Conservation (phyloP, 2,888 invertebrate genomes). For the Epiblema foenella region DNA sequence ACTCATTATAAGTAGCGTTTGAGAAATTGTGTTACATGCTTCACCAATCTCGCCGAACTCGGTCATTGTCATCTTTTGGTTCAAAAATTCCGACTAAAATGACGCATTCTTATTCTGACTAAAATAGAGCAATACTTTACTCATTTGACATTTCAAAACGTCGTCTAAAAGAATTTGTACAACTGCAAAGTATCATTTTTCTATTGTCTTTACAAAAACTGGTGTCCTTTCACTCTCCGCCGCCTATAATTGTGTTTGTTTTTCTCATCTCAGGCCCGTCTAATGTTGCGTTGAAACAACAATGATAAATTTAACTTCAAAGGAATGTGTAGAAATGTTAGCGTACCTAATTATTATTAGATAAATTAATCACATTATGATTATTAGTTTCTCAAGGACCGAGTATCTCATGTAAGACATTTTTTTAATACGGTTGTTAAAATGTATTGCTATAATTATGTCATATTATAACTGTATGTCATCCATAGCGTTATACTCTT, state of each 20-base stretch:
- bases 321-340: constrained; percentile 29
- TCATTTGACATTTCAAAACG: constrained; percentile 48
- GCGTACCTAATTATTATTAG: constrained; percentile 25
- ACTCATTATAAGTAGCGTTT: constrained; percentile 57
- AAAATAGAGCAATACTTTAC: constrained; percentile 30
- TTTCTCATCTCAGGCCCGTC: constrained; percentile 54
- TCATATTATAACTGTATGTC: neutral
- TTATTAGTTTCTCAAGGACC: too few relatives aligned
- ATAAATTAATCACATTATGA: neutral
- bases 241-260: constrained; percentile 59
- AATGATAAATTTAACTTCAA: constrained; percentile 49
- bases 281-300: constrained; percentile 51
- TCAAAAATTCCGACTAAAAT: constrained; percentile 30
- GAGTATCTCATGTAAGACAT: too few relatives aligned
- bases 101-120: constrained; percentile 19
- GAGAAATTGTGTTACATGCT: constrained; percentile 67
- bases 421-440: too few relatives aligned
- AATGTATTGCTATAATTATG: too few relatives aligned
- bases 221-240: constrained; percentile 60
- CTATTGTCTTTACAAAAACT: constrained; percentile 65
- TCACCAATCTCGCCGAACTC: constrained; percentile 53
- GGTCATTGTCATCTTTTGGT: constrained; percentile 54
- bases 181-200: constrained; percentile 66
- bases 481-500: neutral
- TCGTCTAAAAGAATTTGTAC: constrained; percentile 60